A percentile compares a stretch with the other conserved stretches of the same genome.
Conservation (phyloP, 2,113 vertebrate species). For the Chitala chitala region DNA sequence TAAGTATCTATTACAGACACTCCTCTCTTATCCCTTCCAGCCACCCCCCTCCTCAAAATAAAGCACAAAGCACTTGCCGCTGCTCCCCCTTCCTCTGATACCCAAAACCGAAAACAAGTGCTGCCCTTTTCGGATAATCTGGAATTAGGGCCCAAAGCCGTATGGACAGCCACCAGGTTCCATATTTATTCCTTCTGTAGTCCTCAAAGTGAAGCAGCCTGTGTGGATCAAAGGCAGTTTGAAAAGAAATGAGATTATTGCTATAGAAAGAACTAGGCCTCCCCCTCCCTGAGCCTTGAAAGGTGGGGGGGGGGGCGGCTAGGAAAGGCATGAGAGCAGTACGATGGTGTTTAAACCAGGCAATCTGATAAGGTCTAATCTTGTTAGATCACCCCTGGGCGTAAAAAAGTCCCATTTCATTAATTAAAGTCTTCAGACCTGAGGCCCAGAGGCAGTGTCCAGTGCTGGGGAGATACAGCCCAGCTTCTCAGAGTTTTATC, state of each 20-base stretch:
- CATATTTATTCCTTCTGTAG: conserved; percentile 75
- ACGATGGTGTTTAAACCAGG: conserved; percentile 28
- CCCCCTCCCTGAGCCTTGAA: not conserved
- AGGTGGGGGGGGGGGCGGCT: not conserved
- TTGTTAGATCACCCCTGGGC: conserved; percentile 42
- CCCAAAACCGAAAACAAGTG: conserved; percentile 61
- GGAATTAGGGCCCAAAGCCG: conserved; percentile 69
- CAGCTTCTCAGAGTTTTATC: conserved; percentile 1
- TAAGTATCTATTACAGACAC: conserved; percentile 80
- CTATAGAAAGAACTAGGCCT: conserved; percentile 27
- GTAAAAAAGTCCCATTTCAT: conserved; percentile 37
- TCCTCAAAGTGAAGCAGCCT: conserved; percentile 58
- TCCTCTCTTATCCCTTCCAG: conserved; percentile 54
- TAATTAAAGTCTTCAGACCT: conserved; percentile 26
- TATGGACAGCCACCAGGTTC: conserved; percentile 55
- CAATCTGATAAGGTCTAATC: conserved; percentile 49
- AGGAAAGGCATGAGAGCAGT: conserved; percentile 11
- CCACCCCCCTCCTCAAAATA: conserved; percentile 55
- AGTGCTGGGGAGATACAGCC: not conserved
- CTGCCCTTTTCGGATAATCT: conserved; percentile 68
- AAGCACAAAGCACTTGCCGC: conserved; percentile 65
- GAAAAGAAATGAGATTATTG: conserved; percentile 44
- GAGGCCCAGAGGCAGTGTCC: not conserved
- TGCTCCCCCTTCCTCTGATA: conserved; percentile 63
- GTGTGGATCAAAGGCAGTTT: conserved; percentile 59